Conservation (phyloP, 2,797 vertebrate species). For the Balearica regulorum region DNA sequence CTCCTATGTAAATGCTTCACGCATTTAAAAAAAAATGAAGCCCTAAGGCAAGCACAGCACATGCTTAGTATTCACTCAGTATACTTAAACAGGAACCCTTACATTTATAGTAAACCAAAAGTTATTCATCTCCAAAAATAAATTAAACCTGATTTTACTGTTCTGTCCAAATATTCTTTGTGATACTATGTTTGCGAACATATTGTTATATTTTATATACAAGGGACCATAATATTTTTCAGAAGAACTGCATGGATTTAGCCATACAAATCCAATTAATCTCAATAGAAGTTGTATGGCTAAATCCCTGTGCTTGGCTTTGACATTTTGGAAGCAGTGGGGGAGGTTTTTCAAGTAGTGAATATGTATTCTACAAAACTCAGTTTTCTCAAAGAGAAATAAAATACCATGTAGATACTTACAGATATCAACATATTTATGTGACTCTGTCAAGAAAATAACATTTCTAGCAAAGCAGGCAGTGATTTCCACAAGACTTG, state of each 20-base stretch:
- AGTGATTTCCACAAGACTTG: not conserved
- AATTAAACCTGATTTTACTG: constrained; percentile 14
- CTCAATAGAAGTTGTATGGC: constrained; percentile 42
- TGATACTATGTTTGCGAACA: not conserved
- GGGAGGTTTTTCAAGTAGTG: constrained; percentile 37
- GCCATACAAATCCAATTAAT: constrained; percentile 66
- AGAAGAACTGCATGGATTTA: constrained; percentile 34
- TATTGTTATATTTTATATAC: not conserved
- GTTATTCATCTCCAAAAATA: constrained; percentile 30
- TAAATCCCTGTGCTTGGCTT: constrained; percentile 50
- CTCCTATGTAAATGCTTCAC: constrained; percentile 61
- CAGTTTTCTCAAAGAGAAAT: not conserved
- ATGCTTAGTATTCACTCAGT: constrained; percentile 61
- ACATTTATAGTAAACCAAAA: constrained; percentile 29
- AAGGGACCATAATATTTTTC: constrained; percentile 24
- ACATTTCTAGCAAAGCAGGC: not conserved
- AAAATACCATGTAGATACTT: not conserved
- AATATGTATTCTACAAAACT: constrained; percentile 25
- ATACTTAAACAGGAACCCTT: constrained; percentile 45
- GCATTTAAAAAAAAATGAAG: constrained; percentile 61
- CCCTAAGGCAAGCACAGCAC: constrained; percentile 56
- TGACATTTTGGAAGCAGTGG: constrained; percentile 54
- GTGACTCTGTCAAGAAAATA: not conserved
- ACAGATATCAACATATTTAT: not conserved
- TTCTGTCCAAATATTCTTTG: not conserved